Percentiles rank a stretch among this genome's conserved stretches.
These are phyloP conservation scores for Drosophila prolongata DNA, from an alignment of 2,888 invertebrate genomes.

Conservation along the genomic window DNA sequence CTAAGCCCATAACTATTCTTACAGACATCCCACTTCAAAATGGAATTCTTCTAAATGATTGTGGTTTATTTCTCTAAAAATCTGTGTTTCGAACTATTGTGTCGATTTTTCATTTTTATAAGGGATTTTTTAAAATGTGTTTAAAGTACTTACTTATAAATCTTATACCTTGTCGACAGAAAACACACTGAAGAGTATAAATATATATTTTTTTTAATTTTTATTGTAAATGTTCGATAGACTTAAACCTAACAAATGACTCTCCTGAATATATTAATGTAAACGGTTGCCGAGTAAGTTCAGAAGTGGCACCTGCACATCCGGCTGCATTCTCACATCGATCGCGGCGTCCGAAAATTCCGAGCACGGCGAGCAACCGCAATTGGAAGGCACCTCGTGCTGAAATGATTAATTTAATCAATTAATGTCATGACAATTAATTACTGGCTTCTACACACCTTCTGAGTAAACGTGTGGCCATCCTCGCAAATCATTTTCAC, in stretches of 20 bases:
- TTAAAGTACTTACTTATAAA: too few species aligned
- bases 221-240: constrained; percentile 22
- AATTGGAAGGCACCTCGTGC: constrained; percentile 81
- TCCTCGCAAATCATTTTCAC: constrained; percentile 85
- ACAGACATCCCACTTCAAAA: too few species aligned
- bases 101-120: too few species aligned
- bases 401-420: constrained; percentile 22
- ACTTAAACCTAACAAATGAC: constrained; percentile 40
- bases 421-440: neutral
- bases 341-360: constrained; percentile 57
- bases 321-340: constrained; percentile 48
- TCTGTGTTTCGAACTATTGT: too few species aligned
- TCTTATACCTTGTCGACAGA: too few species aligned
- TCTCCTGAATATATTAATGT: neutral
- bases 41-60: too few species aligned
- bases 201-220: constrained; percentile 9
- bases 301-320: constrained; percentile 29
- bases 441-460: constrained; percentile 12
- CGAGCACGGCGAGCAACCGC: constrained; percentile 77
- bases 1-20: too few species aligned
- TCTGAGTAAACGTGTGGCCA: constrained; percentile 72
- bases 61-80: too few species aligned
- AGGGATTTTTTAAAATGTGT: too few species aligned
- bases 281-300: constrained; percentile 12
- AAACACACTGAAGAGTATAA: too few species aligned